Evolutionary conservation across 2,113 vertebrate species (phyloP), one percentile per base, ranked within the genome.

Genomic region (Tetrao urogallus): DNA sequence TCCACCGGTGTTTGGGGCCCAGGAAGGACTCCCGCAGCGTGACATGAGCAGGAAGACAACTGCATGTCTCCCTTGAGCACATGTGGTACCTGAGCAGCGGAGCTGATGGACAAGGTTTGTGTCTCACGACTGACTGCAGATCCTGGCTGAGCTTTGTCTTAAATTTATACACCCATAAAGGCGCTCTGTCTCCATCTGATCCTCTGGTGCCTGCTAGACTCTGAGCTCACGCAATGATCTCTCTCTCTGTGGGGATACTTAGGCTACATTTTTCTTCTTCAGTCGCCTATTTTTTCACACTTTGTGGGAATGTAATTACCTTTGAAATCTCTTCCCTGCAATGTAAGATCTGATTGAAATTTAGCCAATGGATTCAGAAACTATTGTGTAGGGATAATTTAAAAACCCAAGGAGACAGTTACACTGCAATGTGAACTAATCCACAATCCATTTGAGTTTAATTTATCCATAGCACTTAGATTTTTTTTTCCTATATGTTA

Each of bases 301-400:
- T 80, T 65, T 77, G 9, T 52, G 80, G 70, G 58, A 66, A 86
- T 77, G 80, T 93, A 92, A 94, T 94, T 82, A 66, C 92, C 76
- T 83, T 43, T 74, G 91, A 92, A 95, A 73, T 43, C 50, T 65
- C 43, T 56, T 21, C 32, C 1, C 1, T 69, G 32, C 22, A 72
- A 65, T 86, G 48, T 32, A 54, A 92, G 64, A 73, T 48, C 72
- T 80, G 82, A 80, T 21, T 82, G 76, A 90, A 93, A 88, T 73
- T 57, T 90, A 88, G 80, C 40, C 63, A 40, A 14, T n/a, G 60
- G 65, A 86, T 90, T 48, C 60, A 76, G 72, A 80, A 92, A 82
- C 64, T 58, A 42, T 79, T 66, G 61, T 12, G 22, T 6, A 66
- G 90, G 78, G 73, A 79, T 86, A 94, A 40, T 25, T 63, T 28